Evolutionary conservation across 2,113 vertebrate species (phyloP).

Genomic region (Loxodonta africana): DNA sequence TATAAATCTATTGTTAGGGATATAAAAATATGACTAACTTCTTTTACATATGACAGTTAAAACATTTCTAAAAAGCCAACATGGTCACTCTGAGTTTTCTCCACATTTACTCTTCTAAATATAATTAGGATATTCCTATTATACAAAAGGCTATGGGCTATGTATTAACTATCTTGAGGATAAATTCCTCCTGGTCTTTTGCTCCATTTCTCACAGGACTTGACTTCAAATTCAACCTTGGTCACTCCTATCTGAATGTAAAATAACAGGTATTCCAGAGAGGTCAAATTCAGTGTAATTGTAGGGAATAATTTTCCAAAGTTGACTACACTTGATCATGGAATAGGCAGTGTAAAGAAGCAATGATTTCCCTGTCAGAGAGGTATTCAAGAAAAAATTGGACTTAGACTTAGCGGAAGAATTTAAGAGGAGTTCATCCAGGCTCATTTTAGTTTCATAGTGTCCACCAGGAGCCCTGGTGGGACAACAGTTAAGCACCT

Average conservation of each 20-base stretch:
- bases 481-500: background rate
- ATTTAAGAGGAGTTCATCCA: background rate
- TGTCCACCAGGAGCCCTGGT: too few species aligned
- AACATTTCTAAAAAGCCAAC: background rate
- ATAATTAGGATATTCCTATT: background rate
- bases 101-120: background rate
- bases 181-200: background rate
- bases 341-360: constrained; percentile 29
- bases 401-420: background rate
- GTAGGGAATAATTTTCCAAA: background rate
- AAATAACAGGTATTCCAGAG: background rate
- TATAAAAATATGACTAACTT: background rate
- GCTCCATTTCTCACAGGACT: background rate
- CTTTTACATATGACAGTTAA: constrained; percentile 3
- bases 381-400: background rate
- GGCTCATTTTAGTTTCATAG: background rate
- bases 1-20: constrained; percentile 11
- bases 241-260: background rate
- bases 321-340: background rate
- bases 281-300: background rate
- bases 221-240: background rate
- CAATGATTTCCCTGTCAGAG: background rate
- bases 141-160: background rate
- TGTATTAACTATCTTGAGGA: background rate
- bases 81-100: background rate